Evolutionary conservation across 1,140 invertebrate species (phyloP).

Genomic region (Caenorhabditis tropicalis): DNA sequence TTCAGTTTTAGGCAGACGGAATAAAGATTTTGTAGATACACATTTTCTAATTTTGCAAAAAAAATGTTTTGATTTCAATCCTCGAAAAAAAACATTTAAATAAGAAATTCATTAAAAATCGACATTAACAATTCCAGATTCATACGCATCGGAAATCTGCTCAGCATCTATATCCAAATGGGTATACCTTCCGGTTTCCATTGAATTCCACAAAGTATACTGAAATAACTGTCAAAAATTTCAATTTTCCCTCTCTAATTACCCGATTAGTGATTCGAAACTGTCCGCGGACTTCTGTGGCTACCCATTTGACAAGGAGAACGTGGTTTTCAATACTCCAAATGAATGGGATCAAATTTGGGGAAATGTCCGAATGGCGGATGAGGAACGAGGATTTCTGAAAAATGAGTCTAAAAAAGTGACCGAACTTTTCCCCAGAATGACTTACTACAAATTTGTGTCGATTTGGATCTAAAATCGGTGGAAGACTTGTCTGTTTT

Average conservation of each 20-base stretch:
- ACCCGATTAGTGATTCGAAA: neutral
- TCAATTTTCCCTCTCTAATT: neutral
- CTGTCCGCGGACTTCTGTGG: neutral
- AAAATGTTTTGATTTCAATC: too few species aligned
- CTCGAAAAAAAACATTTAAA: too few species aligned
- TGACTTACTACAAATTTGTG: too few species aligned
- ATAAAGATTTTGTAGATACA: too few species aligned
- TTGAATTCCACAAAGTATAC: neutral
- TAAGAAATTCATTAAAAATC: too few species aligned
- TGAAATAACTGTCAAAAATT: neutral
- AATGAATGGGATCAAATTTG: neutral
- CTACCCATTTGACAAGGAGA: neutral
- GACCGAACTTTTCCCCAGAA: too few species aligned
- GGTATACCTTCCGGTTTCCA: neutral
- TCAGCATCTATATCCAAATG: neutral
- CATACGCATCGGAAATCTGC: neutral
- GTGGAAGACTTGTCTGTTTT: too few species aligned
- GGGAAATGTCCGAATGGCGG: neutral
- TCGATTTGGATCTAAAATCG: too few species aligned
- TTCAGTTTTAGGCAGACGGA: neutral
- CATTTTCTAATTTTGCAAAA: too few species aligned
- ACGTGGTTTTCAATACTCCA: conserved; percentile 21
- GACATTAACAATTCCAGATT: too few species aligned
- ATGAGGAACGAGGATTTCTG: neutral
- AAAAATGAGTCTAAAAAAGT: neutral